Base-by-base conservation (phyloP, 2,888 invertebrate genomes). In the Homarus gammarus region DNA sequence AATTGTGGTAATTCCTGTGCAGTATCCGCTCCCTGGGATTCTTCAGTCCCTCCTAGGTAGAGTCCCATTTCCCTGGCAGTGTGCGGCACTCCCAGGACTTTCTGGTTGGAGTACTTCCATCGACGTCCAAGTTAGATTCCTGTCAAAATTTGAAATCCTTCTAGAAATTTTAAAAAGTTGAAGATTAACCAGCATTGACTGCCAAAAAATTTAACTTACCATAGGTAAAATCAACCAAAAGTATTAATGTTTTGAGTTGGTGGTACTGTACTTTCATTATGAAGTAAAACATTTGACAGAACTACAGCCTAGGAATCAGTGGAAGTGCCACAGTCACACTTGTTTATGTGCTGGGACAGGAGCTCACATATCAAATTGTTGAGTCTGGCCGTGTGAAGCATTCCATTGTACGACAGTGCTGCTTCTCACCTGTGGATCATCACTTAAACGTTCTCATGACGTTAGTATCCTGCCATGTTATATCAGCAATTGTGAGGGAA, bases 331-430 rank as follows among this genome's bases (percentile, higher is more conserved):
- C 40, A 77, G 33, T 82, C 61, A 82, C 73, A 82, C 83, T 82
- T 83, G 44, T 81, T 81, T 68, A 56, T 68, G 64, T 82, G 87
- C 83, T 88, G 83, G 78, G 87, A 88, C 87, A 82, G 87, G 82
- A 88, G 82, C 87, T 88, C 87, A 88, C 87, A 88, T 88, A 88
- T 88, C 88, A 88, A 78, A 84, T 64, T 77, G 78, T 86, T 70
- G 78, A 83, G 77, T 88, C 68, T 88, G 84, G 88, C 70, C 51
- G 78, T 84, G 88, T 88, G 77, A 88, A 88, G 88, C 88, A 88
- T 88, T 88, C 88, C 88, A 84, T 75, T 40, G 70, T 70, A 77
- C 64, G 56, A 18, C 75, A 73, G 72, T 88, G 77, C 83, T 84
- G 88, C 88, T 88, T 88, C 84, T 77, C 78, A 84, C 84, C 64